Conservation (phyloP, 1,140 invertebrate genomes). For the Eubasilissa regina region DNA sequence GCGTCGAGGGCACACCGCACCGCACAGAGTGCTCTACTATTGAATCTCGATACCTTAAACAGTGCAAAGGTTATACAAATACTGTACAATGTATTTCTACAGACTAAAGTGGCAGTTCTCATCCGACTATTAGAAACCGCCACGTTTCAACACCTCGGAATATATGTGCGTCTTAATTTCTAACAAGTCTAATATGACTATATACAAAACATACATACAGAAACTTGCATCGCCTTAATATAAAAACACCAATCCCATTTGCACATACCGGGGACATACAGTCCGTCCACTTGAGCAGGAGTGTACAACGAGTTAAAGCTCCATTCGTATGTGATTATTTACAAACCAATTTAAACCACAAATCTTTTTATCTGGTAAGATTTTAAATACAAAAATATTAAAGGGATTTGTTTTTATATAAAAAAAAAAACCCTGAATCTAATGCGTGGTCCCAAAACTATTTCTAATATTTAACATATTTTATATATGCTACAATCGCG, state of each 20-base stretch:
- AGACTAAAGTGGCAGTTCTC: slow-evolving; percentile 35
- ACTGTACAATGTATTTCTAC: slow-evolving; percentile 56
- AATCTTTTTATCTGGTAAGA: neutral
- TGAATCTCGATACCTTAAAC: slow-evolving; percentile 52
- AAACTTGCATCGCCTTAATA: neutral
- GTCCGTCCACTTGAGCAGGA: neutral
- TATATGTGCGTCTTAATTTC: slow-evolving; percentile 43
- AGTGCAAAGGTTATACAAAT: slow-evolving; percentile 56
- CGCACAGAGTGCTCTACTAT: slow-evolving; percentile 2
- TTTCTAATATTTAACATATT: slow-evolving; percentile 21
- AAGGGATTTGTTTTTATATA: slow-evolving; percentile 28
- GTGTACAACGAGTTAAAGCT: neutral
- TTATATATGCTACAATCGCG: slow-evolving; percentile 30
- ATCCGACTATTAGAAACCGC: slow-evolving; percentile 31
- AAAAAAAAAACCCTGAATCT: slow-evolving; percentile 31
- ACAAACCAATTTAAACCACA: neutral
- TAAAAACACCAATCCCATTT: slow-evolving; percentile 24
- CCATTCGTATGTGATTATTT: slow-evolving; percentile 2
- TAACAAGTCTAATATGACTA: slow-evolving; percentile 44
- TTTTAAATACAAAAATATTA: neutral
- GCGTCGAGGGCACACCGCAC: neutral
- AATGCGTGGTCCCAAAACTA: slow-evolving; percentile 34
- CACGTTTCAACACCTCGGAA: slow-evolving; percentile 15
- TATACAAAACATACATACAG: slow-evolving; percentile 49
- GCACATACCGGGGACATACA: neutral